These are phyloP conservation scores for Pelmatolapia mariae DNA, from an alignment of 2,113 vertebrate genomes.

Conservation along the genomic window DNA sequence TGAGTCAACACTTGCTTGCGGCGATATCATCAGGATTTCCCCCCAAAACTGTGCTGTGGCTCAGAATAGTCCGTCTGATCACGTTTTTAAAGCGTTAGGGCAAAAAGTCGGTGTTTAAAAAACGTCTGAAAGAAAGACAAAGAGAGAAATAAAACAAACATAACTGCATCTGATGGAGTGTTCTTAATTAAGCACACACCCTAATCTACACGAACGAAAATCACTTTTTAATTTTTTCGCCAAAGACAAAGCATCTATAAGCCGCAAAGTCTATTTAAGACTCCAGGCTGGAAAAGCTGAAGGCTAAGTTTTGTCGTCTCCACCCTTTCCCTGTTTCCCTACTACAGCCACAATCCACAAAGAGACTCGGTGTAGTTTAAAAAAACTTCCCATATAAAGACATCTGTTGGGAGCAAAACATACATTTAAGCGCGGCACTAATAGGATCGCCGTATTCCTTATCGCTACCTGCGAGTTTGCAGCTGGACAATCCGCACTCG, in stretches of 20 bases:
- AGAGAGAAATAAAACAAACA: not conserved
- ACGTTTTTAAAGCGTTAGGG: not conserved
- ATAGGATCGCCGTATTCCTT: not conserved
- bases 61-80: not conserved
- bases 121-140: not conserved
- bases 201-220: not conserved
- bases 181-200: not conserved
- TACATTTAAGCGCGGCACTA: not conserved
- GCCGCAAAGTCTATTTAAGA: not conserved
- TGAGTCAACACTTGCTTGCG: not conserved
- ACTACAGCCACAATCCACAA: not conserved
- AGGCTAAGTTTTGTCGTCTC: conserved; percentile 10
- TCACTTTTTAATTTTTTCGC: not conserved
- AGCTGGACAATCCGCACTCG: not conserved
- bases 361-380: not conserved
- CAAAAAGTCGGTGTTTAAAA: not conserved
- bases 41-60: not conserved
- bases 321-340: conserved; percentile 23
- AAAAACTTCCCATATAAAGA: not conserved
- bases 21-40: not conserved
- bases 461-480: not conserved
- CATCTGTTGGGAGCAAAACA: not conserved
- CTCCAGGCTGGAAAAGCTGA: not conserved
- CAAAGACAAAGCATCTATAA: not conserved
- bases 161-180: not conserved